A percentile compares a stretch with the other conserved stretches of the same genome.
Conservation (phyloP, 2,113 vertebrate genomes). For the Engystomops pustulosus region DNA sequence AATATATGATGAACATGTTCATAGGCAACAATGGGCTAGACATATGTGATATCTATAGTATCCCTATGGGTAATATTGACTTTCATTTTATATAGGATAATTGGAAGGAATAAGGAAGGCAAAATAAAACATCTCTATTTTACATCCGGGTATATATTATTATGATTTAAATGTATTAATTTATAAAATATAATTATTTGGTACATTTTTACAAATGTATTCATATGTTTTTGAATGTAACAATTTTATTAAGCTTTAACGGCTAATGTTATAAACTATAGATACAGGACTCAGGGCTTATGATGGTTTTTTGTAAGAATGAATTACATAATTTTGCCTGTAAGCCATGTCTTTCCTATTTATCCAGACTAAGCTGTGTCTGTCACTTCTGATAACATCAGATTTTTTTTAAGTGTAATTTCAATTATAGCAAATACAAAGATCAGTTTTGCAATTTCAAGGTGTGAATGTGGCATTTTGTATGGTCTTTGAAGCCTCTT, state of each 20-base stretch:
- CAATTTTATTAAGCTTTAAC: neutral
- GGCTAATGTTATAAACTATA: neutral
- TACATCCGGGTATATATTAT: no score
- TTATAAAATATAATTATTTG: no score
- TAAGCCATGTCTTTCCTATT: conserved; percentile 17
- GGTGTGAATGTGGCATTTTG: conserved; percentile 55
- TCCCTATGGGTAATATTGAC: no score
- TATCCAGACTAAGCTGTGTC: conserved; percentile 20
- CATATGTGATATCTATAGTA: no score
- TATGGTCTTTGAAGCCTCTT: conserved; percentile 47
- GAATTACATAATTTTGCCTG: conserved; percentile 16
- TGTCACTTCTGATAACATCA: conserved; percentile 56
- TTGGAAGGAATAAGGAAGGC: no score
- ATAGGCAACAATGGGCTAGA: neutral
- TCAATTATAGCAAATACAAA: conserved; percentile 51
- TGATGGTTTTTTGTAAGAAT: neutral
- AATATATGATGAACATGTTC: neutral
- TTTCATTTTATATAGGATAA: no score
- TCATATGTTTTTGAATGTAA: no score
- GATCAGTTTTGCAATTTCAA: conserved; percentile 54
- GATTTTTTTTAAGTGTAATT: conserved; percentile 46
- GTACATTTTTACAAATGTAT: no score
- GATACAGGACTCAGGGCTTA: neutral
- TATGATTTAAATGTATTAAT: no score
- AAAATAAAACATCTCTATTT: no score